A percentile compares a stretch with the other conserved stretches of the same genome.
These are phyloP conservation scores for Formicarius rufipectus DNA, from an alignment of 2,113 vertebrate species.

Conservation along the genomic window DNA sequence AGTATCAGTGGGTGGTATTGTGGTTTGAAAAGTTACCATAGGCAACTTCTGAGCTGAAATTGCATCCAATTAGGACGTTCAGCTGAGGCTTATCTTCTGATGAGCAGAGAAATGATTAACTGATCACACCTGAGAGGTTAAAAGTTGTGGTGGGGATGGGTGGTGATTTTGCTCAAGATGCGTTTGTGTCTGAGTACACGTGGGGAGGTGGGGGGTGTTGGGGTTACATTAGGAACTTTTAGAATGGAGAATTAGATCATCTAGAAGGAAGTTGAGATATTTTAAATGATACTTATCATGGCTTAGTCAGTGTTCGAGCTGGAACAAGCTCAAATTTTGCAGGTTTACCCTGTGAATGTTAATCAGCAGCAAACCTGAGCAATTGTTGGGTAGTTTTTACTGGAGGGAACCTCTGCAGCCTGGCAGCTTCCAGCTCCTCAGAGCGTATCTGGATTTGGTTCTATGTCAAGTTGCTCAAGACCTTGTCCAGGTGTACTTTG, in stretches of 20 bases:
- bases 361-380: background rate
- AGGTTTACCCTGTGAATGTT: background rate
- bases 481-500: background rate
- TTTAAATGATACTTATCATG: background rate
- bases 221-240: rapidly evolving
- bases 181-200: background rate
- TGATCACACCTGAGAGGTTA: background rate
- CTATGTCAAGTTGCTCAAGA: rapidly evolving
- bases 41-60: background rate
- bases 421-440: background rate
- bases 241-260: background rate
- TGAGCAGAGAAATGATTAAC: background rate
- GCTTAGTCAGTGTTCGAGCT: background rate
- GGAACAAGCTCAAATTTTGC: background rate
- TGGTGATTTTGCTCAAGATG: rapidly evolving
- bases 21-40: background rate
- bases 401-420: background rate
- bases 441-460: rapidly evolving
- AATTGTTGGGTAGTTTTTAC: background rate
- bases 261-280: background rate
- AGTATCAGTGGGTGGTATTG: background rate
- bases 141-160: rapidly evolving
- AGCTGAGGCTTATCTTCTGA: background rate
- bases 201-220: too few relatives aligned
- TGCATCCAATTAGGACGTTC: background rate